Evolutionary conservation across 2,888 invertebrate species (phyloP).

Genomic region (Xanthostigma xanthostigma): DNA sequence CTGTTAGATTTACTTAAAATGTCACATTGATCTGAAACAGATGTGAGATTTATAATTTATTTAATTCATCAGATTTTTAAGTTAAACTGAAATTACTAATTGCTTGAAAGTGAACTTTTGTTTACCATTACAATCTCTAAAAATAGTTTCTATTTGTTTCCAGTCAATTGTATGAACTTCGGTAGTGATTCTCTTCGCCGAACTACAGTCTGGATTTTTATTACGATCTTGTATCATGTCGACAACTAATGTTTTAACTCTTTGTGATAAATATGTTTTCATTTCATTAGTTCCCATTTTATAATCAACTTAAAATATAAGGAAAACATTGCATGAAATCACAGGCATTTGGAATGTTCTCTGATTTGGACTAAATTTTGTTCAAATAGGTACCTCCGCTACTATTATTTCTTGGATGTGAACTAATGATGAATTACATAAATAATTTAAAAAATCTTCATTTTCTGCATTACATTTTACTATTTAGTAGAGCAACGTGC

Average conservation of each 20-base stretch:
- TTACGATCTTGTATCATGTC: background rate
- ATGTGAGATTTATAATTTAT: too few relatives aligned
- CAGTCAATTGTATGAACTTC: slow-evolving; percentile 2
- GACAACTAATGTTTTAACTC: background rate
- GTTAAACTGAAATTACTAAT: background rate
- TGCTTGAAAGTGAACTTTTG: background rate
- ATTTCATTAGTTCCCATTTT: background rate
- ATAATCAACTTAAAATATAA: background rate
- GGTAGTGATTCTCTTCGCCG: background rate
- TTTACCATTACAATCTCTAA: background rate
- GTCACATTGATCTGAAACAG: background rate
- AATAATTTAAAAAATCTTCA: too few relatives aligned
- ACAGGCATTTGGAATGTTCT: too few relatives aligned
- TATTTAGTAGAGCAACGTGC: too few relatives aligned
- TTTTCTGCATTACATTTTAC: too few relatives aligned
- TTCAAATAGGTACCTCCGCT: too few relatives aligned
- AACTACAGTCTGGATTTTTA: background rate
- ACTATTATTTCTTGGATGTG: too few relatives aligned
- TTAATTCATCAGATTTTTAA: too few relatives aligned
- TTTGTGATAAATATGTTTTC: slow-evolving; percentile 2
- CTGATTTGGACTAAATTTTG: too few relatives aligned
- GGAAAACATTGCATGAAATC: too few relatives aligned
- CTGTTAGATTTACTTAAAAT: background rate
- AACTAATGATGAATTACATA: too few relatives aligned
- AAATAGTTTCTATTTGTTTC: background rate